phyloP scores from a whole-genome alignment of 2,888 invertebrate genomes.

The Pristionchus mayeri region DNA sequence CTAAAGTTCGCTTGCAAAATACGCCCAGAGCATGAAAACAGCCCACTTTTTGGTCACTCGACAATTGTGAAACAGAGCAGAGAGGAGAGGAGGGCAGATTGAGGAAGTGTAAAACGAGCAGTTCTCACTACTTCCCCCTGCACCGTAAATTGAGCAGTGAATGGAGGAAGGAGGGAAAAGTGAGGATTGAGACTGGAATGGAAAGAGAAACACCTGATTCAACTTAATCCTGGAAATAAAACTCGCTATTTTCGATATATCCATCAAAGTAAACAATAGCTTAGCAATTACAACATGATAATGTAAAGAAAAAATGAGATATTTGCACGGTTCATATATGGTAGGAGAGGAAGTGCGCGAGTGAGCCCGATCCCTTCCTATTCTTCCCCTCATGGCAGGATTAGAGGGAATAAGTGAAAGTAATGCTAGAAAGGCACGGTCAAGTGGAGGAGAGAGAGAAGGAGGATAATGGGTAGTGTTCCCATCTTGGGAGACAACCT shows the following conservation, averaged over 20 bases:
- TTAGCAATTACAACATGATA: too few species aligned
- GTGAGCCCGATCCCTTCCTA: background rate
- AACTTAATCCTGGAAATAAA: too few species aligned
- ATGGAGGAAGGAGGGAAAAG: background rate
- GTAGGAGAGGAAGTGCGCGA: background rate
- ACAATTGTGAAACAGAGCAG: background rate
- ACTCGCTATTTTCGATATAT: too few species aligned
- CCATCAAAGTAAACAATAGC: too few species aligned
- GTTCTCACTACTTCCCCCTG: background rate
- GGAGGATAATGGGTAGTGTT: conserved; percentile 21
- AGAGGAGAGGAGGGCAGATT: background rate
- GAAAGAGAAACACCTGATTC: background rate
- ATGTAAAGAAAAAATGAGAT: background rate
- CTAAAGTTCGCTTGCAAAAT: background rate
- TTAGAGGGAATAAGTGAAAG: conserved; percentile 43
- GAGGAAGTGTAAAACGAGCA: background rate
- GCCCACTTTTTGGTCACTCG: background rate
- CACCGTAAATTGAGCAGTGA: conserved; percentile 35
- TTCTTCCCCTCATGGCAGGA: background rate
- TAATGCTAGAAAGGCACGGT: conserved; percentile 19
- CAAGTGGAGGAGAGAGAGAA: background rate
- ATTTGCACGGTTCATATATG: background rate
- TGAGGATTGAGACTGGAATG: background rate
- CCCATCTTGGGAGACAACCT: background rate
- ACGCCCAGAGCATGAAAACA: background rate